A percentile compares a stretch with the other conserved stretches of the same genome.
Evolutionary conservation across 2,113 vertebrate species (phyloP).

Genomic region (Bubo scandiacus): DNA sequence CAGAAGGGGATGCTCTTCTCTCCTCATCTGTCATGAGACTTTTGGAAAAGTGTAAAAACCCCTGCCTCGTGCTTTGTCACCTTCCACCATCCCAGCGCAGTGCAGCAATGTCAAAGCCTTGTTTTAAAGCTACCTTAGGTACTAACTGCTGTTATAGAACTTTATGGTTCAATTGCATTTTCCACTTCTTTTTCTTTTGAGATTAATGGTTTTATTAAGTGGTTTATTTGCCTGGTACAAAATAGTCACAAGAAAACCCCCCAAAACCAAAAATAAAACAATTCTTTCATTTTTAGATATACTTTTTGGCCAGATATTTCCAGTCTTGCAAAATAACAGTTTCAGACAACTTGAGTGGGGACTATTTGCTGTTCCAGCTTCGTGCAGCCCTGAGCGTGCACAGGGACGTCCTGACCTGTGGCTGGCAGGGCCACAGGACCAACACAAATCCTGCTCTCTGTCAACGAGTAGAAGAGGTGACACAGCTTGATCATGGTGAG

Average conservation of each 20-base stretch:
- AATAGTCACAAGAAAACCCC: not conserved
- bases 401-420: not conserved
- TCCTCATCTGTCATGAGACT: not conserved
- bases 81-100: not conserved
- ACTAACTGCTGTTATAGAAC: not conserved
- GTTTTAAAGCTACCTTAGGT: not conserved
- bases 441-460: not conserved
- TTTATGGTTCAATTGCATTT: not conserved
- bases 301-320: not conserved
- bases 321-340: not conserved
- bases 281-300: not conserved
- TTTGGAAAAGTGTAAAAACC: not conserved
- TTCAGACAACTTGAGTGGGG: not conserved
- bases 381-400: accelerated
- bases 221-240: not conserved
- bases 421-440: not conserved
- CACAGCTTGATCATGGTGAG: not conserved
- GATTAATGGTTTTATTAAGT: not conserved
- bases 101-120: not conserved
- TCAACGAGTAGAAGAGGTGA: not conserved
- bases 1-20: not conserved
- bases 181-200: not conserved
- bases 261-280: not conserved
- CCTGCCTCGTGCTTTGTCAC: not conserved
- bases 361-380: not conserved